A percentile compares a stretch with the other conserved stretches of the same genome.
These are phyloP conservation scores for Porites rus DNA, from an alignment of 92 coral and sea anemone genomes.

Conservation along the genomic window DNA sequence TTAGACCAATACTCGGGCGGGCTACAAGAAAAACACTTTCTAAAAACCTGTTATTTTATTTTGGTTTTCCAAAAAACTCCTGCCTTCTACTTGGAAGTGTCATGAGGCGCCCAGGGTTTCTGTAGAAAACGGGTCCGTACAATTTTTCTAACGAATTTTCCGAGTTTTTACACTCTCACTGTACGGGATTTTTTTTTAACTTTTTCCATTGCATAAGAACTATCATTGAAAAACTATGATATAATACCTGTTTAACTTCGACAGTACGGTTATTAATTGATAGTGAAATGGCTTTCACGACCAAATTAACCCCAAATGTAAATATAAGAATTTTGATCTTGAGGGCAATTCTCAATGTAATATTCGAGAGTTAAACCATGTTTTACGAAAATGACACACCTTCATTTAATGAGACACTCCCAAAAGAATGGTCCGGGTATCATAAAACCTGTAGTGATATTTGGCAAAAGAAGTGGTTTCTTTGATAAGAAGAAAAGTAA, in stretches of 20 bases:
- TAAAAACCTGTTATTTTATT: neutral
- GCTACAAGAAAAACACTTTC: conserved; percentile 1
- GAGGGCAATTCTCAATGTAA: too few relatives aligned
- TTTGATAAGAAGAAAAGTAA: conserved; percentile 5
- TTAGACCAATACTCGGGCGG: conserved; percentile 17
- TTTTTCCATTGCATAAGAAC: neutral
- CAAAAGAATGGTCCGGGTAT: too few relatives aligned
- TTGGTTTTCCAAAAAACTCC: neutral
- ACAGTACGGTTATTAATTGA: conserved; percentile 31
- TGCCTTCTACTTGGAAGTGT: neutral
- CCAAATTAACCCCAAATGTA: neutral
- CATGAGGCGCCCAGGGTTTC: neutral
- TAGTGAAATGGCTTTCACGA: neutral
- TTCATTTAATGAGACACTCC: too few relatives aligned
- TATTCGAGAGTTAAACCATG: too few relatives aligned
- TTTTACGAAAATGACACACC: too few relatives aligned
- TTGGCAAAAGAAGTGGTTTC: neutral
- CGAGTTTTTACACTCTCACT: too few relatives aligned
- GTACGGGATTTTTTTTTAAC: too few relatives aligned
- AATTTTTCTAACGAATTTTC: too few relatives aligned
- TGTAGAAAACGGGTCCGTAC: too few relatives aligned
- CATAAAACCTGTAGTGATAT: too few relatives aligned
- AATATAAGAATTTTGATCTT: too few relatives aligned
- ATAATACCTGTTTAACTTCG: conserved; percentile 40
- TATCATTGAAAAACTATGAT: conserved; percentile 10